phyloP scores from a whole-genome alignment of 2,797 vertebrate genomes.

The Fistularia commersonii region DNA sequence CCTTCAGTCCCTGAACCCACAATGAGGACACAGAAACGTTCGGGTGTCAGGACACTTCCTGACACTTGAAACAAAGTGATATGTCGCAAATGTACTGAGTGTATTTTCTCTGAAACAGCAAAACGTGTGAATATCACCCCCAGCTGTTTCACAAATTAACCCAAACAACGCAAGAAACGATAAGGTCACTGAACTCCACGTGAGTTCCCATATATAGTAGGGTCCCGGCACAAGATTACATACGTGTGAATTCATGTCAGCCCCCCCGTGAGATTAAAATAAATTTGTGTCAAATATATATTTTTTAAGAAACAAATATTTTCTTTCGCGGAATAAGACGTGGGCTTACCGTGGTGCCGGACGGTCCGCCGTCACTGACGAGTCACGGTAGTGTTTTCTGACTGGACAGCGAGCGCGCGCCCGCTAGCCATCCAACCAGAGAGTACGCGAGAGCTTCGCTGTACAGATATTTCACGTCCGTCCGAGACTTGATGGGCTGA shows the following conservation, averaged over 20 bases:
- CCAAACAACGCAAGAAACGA: background rate
- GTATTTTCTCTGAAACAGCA: background rate
- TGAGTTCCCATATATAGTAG: background rate
- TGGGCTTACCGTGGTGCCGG: constrained; percentile 43
- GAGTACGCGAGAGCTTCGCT: constrained; percentile 11
- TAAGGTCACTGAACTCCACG: constrained; percentile 3
- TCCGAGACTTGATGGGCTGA: fast-evolving
- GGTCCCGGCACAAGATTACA: too few relatives aligned
- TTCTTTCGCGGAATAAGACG: background rate
- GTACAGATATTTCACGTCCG: constrained; percentile 50
- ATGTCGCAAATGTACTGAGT: too few relatives aligned
- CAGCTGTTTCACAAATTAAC: background rate
- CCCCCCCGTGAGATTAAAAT: too few relatives aligned
- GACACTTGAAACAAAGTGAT: too few relatives aligned
- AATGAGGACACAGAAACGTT: too few relatives aligned
- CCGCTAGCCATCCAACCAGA: constrained; percentile 12
- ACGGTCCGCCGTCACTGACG: constrained; percentile 15
- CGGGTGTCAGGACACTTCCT: too few relatives aligned
- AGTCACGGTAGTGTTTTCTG: constrained; percentile 24
- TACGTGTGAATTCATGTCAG: too few relatives aligned
- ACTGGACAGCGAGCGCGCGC: constrained; percentile 15
- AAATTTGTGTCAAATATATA: too few relatives aligned
- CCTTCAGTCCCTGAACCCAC: too few relatives aligned
- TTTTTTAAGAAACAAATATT: too few relatives aligned
- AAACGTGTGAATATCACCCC: background rate